Evolutionary conservation across 37 sponge, comb jelly and placozoan species (phyloP).

Genomic region (Agelas oroides): DNA sequence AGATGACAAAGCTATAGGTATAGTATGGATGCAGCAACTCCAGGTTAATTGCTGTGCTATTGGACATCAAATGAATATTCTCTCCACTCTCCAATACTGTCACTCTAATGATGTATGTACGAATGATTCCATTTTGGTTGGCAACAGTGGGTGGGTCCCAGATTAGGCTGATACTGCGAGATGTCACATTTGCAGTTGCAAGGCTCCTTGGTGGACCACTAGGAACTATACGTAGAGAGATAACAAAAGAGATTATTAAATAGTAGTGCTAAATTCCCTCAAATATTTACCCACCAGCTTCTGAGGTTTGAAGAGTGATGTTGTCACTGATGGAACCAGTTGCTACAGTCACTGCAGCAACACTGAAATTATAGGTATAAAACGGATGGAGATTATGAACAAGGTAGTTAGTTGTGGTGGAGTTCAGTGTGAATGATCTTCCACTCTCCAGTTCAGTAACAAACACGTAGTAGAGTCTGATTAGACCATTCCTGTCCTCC

Average conservation of each 20-base stretch:
- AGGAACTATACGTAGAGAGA: not conserved
- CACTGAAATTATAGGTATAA: too few species aligned
- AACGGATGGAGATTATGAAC: too few species aligned
- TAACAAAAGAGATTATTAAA: too few species aligned
- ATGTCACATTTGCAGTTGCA: not conserved
- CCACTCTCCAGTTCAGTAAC: too few species aligned
- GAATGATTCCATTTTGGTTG: not conserved
- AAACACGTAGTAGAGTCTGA: slow-evolving; percentile 7
- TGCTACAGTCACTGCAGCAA: not conserved
- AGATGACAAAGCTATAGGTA: not conserved
- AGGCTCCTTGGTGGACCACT: not conserved
- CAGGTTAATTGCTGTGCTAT: not conserved
- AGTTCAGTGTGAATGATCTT: too few species aligned
- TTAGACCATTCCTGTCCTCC: slow-evolving; percentile 26
- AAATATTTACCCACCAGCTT: slow-evolving; percentile 49
- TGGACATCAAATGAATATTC: not conserved
- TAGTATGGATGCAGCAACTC: slow-evolving; percentile 5
- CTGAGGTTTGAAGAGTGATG: not conserved
- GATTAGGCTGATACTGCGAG: not conserved
- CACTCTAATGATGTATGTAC: not conserved
- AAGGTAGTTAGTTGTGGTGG: too few species aligned
- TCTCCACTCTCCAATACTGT: not conserved
- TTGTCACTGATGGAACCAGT: too few species aligned
- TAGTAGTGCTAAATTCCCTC: not conserved
- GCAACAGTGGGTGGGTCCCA: not conserved